Evolutionary conservation across 1,140 invertebrate species (phyloP), one percentile per base, ranked within the genome.

Genomic region (Heliconius eleuchia): DNA sequence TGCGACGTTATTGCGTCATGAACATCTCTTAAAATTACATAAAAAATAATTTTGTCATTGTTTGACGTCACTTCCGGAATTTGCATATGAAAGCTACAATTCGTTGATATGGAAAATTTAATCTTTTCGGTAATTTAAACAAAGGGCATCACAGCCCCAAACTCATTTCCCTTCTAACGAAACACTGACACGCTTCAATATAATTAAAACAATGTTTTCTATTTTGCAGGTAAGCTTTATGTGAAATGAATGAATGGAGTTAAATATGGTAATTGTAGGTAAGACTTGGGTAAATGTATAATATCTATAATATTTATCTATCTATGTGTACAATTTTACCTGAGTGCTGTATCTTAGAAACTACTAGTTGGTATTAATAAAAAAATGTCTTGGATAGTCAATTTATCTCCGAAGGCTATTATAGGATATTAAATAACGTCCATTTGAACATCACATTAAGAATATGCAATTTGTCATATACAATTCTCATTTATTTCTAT

Each of bases 1-100:
- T 9, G 5, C 50, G 30, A 30, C 30, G 1, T 7, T n/a, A 57
- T 57, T 57, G 55, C 6, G 19, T 55, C 52, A 55, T 6, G 7
- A n/a, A 19, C 0, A 55, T 2, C 7, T 23, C 7, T 57, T 9
- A 57, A 23, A 57, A 23, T n/a, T 8, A 23, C 18, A 9, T 23
- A n/a, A 23, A 11, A 11, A 57, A 23, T 8, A 3, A 9, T 57
- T 57, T 23, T 57, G 7, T 23, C 55, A 57, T 1, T 80, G 34
- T 80, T 80, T 34, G 78, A 80, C 78, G 78, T 79, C 80, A 79
- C 46, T 9, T 27, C n/a, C 19, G 18, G 16, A 75, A 91, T 93
- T 93, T 92, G 87, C 92, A 92, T 92, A 86, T 91, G 86, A 88
- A 93, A 91, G 87, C 87, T 84, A 85, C 88, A 90, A 89, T 83